Evolutionary conservation across 1,140 invertebrate species (phyloP).

Genomic region (Branchinecta lynchi): DNA sequence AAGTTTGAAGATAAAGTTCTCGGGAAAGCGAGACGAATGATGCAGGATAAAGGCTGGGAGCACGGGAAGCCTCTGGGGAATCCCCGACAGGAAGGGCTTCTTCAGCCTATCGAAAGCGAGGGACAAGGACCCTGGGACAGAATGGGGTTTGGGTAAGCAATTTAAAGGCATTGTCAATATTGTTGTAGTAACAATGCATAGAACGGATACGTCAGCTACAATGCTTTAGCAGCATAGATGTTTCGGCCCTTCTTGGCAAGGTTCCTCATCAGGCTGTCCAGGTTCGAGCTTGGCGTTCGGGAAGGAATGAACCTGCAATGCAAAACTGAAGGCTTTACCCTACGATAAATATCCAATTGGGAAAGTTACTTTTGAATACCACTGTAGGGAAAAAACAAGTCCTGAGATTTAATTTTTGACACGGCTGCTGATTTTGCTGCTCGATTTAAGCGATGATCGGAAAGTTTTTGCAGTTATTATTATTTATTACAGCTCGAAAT

Average conservation of each 20-base stretch:
- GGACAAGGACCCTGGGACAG: slow-evolving; percentile 17
- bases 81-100: slow-evolving; percentile 25
- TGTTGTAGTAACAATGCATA: not conserved
- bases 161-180: slow-evolving; percentile 4
- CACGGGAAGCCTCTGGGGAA: slow-evolving; percentile 39
- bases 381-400: too few species aligned
- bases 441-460: too few species aligned
- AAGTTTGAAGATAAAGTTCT: slow-evolving; percentile 36
- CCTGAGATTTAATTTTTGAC: too few species aligned
- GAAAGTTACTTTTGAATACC: too few species aligned
- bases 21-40: slow-evolving; percentile 35
- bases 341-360: too few species aligned
- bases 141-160: slow-evolving; percentile 18
- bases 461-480: too few species aligned
- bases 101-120: slow-evolving; percentile 24
- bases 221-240: slow-evolving; percentile 6
- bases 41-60: slow-evolving; percentile 41
- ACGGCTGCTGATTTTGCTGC: too few species aligned
- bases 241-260: not conserved
- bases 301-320: not conserved
- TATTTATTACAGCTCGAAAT: too few species aligned
- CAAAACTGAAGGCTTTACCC: not conserved
- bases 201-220: not conserved
- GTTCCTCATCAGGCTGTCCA: not conserved
- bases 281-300: not conserved